phyloP scores from a whole-genome alignment of 2,797 vertebrate genomes.

The Halcyon smyrnensis region DNA sequence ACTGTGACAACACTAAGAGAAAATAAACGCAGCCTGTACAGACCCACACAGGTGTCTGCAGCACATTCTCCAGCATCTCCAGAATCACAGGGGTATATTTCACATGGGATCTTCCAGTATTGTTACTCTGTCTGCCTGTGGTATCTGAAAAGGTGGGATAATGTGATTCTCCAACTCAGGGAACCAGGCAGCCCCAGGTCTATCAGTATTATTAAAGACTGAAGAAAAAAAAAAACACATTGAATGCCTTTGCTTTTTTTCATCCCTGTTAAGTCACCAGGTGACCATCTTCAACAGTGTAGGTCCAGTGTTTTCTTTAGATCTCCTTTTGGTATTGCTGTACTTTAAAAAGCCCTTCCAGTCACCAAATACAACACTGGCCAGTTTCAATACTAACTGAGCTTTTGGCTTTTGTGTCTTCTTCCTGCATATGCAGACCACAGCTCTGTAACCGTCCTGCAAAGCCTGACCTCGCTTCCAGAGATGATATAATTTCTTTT shows the following conservation, averaged over 20 bases:
- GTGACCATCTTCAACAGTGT: not conserved
- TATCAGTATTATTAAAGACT: not conserved
- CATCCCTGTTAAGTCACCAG: not conserved
- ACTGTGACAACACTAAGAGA: not conserved
- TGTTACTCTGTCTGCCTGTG: not conserved
- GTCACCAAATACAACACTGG: not conserved
- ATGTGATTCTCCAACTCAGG: fast-evolving
- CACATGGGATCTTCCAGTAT: not conserved
- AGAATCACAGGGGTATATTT: not conserved
- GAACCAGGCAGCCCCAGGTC: not conserved
- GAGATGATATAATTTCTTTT: not conserved
- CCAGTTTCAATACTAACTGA: not conserved
- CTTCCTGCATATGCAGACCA: not conserved
- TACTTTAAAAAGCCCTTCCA: not conserved
- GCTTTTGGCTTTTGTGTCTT: not conserved
- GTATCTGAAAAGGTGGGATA: not conserved
- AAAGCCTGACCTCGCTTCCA: fast-evolving
- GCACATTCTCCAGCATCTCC: not conserved
- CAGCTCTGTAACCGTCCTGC: not conserved
- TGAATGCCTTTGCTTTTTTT: not conserved
- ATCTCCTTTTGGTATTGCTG: fast-evolving
- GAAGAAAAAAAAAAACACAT: not conserved
- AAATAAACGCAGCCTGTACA: not conserved
- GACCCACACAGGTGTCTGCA: not conserved
- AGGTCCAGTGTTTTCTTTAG: not conserved